Conservation (phyloP, 2,888 invertebrate genomes). For the Acleris laterana region DNA sequence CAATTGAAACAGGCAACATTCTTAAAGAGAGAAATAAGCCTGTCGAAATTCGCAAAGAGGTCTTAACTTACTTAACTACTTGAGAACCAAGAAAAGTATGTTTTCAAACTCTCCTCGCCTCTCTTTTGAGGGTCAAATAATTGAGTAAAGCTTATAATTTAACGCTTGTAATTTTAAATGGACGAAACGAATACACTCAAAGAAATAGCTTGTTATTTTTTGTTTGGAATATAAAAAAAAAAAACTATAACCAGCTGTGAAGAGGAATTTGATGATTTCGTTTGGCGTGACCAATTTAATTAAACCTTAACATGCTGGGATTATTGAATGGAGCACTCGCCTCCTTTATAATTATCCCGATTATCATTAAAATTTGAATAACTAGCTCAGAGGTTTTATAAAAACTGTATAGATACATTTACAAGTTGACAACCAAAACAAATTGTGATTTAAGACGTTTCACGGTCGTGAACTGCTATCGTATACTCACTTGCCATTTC, state of each 20-base stretch:
- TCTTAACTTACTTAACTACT: background rate
- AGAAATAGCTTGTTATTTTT: slow-evolving; percentile 1
- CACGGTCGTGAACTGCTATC: too few species aligned
- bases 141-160: too few species aligned
- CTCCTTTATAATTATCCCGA: background rate
- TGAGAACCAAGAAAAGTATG: background rate
- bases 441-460: too few species aligned
- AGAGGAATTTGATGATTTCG: slow-evolving; percentile 22
- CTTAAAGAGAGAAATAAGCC: background rate
- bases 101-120: too few species aligned
- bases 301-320: slow-evolving; percentile 17
- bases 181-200: background rate
- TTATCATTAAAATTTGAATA: background rate
- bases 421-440: too few species aligned
- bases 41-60: background rate
- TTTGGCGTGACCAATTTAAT: slow-evolving; percentile 28
- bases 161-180: too few species aligned
- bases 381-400: background rate
- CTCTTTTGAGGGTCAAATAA: too few species aligned
- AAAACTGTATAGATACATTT: too few species aligned
- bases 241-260: slow-evolving; percentile 16
- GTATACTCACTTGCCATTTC: too few species aligned
- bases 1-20: background rate
- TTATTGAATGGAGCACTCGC: slow-evolving; percentile 16
- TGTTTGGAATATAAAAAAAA: too few species aligned